Evolutionary conservation across 2,888 invertebrate genomes (phyloP), one percentile per base, ranked within the genome.

Genomic region (Hirtodrosophila duncani): DNA sequence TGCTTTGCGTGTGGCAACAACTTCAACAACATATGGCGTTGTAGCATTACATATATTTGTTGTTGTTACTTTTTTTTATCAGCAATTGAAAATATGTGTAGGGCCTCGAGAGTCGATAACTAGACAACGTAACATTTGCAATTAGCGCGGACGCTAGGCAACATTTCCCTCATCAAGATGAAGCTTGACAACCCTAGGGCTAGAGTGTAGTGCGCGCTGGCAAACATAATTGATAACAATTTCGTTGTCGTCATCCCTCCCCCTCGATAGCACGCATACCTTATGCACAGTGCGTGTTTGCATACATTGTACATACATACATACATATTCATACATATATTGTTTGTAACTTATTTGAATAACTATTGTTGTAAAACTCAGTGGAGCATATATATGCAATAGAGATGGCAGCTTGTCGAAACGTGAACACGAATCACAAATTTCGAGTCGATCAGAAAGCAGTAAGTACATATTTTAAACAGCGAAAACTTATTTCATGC

Each of bases 1-100:
- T 18, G 50, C 80, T 55, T 67, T 67, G 80, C 71, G 68, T 80
- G 77, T 72, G 71, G 71, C 71, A 80, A 55, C 81, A n/a, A n/a
- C n/a, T n/a, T 80, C 63, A n/a, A n/a, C 48, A 71, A 58, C 81
- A 72, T 80, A 72, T 80, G 77, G 72, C 60, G 39, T 29, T 43
- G 60, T 30, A 42, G 27, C 24, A 34, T 48, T 42, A 26, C n/a
- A n/a, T 39, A 13, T 24, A 26, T 26, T 46, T 39, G 45, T 33
- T 50, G 45, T 29, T 44, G 38, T 44, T 29, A 24, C 20, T 37
- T 37, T 16, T 23, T 52, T 59, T 79, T 66, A 79, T 66, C 67
- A 59, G 37, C 50, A 56, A 58, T 67, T 61, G 41, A 60, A 60
- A 66, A 31, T 44, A n/a, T n/a, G 18, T 60, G n/a, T 60, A 70